Base-by-base conservation (phyloP, 2,113 vertebrate species). In the Labrus mixtus region DNA sequence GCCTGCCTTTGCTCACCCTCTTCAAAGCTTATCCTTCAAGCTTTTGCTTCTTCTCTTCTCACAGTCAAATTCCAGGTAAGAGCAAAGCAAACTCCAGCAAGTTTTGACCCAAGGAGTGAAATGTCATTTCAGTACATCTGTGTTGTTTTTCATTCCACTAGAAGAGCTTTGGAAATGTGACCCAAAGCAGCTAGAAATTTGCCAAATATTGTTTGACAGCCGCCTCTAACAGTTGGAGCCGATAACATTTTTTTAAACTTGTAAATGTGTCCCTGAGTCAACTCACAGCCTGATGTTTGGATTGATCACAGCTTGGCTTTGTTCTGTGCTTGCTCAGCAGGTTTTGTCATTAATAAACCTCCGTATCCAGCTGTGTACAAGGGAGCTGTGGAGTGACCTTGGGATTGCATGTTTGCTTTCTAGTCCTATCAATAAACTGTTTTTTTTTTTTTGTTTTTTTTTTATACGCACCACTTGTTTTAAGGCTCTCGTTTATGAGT, bases 291-390 rank as follows among this genome's bases (percentile, higher is more conserved):
- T 54, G 36, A 69, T 41, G 4, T 48, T 23, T 48, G 33, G 56
- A 66, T 41, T 68, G 29, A 74, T 76, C 43, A 12, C 56, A 20
- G 53, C 55, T 70, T 46, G 43, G 45, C 57, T 70, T 78, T 79
- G 67, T 70, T 69, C 79, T 75, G 56, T 77, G 74, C 69, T 70
- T 23, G 48, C 25, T 0, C 64, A 25, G 58, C 64, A 10, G 16
- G 51, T 78, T 33, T 66, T 86, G 63, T 53, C 76, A 76, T 81
- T 78, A 73, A 73, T 76, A 62, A 72, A 76, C 51, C 37, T 78
- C 50, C 22, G 36, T 64, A 69, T 11, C 15, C 65, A 41, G 76
- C 75, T 54, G 65, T 39, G 15, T 71, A 29, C 25, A 25, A 59
- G 57, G 16, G 15, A 82, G 76, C 45, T 58, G 68, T 67, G 12